Base-by-base conservation (phyloP, 2,888 invertebrate genomes). In the Chaetogeoica ovagalla region DNA sequence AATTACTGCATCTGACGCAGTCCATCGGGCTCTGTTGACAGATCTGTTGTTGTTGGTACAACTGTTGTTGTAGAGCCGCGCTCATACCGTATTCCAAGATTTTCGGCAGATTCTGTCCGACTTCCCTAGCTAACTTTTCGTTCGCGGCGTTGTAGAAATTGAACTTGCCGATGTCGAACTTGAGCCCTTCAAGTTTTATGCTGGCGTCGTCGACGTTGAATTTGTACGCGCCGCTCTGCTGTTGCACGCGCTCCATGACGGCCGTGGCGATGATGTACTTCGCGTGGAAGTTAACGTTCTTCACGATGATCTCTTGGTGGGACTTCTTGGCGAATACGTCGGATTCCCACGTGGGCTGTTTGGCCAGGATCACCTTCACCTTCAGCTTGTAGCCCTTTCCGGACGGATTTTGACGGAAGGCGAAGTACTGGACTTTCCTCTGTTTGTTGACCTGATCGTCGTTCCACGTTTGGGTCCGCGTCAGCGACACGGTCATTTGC, bases 71-170 rank as follows among this genome's bases (percentile, higher is more conserved):
- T 5, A 79, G 43, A n/a, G 70, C 79, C 11, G 52, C 71, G 9
- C 70, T 70, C 79, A 79, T 71, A 9, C 62, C 57, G 23, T 79
- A 63, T 7, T 79, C 79, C 1, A 79, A 15, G 52, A 79, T 79
- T 19, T n/a, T 62, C n/a, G 39, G 37, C 5, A 79, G 55, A 55
- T 65, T 65, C 21, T 70, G 43, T 43, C 62, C 70, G 30, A 79
- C 6, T 7, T 79, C 79, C 1, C 23, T 21, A n/a, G 68, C 57
- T 4, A 76, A 48, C n/a, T 57, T 66, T 13, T 68, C 57, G 43
- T 68, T 59, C 3, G 19, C 17, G 5, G 13, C 21, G 1, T 66
- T 15, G 30, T 37, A 15, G 6, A 55, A 17, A n/a, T 55, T 13
- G 55, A 70, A 70, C 39, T 71, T 71, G 11, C 39, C 55, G 17